Base-by-base conservation (phyloP, 2,888 invertebrate genomes). In the Choristoneura rosaceana region DNA sequence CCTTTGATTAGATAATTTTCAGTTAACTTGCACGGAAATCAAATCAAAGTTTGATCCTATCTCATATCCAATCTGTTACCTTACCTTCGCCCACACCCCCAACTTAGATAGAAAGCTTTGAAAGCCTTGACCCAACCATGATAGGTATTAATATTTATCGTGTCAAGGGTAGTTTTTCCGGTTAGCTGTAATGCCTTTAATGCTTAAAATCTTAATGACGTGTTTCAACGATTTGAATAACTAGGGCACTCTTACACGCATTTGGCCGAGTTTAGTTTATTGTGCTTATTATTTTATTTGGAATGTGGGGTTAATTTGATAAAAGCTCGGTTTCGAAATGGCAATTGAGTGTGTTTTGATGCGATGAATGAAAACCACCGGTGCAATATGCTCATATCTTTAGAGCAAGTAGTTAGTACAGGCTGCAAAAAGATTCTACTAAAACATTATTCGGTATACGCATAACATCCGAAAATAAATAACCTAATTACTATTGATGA, bases 161-260 rank as follows among this genome's bases (percentile, higher is more conserved):
- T 58, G 71, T 67, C 71, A 71, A 71, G 71, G 71, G 25, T 63
- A 58, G 15, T 58, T 64, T 50, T 69, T 58, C 38, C 69, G 63
- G 63, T 34, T 38, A 47, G 43, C 38, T 15, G 5, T 15, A 25
- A 25, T 50, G 9, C 8, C 15, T n/a, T 14, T 50, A 47, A 47
- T 61, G 38, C 33, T 60, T 60, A 61, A 66, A 65, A 12, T 52
- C 41, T 34, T 52, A 52, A 50, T 60, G 41, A 45, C n/a, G 33
- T 33, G 59, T 59, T 59, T 59, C 4, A 45, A 15, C 15, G n/a
- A n/a, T 52, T 61, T 60, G 34, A 25, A 61, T 52, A 69, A 69
- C 43, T 69, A 55, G 62, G 62, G 33, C 62, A 62, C 25, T 25
- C 41, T 15, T 15, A 47, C 45, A 14, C 14, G 33, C 45, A 33